Conservation (phyloP, 2,888 invertebrate genomes). For the Idaea dimidiata region DNA sequence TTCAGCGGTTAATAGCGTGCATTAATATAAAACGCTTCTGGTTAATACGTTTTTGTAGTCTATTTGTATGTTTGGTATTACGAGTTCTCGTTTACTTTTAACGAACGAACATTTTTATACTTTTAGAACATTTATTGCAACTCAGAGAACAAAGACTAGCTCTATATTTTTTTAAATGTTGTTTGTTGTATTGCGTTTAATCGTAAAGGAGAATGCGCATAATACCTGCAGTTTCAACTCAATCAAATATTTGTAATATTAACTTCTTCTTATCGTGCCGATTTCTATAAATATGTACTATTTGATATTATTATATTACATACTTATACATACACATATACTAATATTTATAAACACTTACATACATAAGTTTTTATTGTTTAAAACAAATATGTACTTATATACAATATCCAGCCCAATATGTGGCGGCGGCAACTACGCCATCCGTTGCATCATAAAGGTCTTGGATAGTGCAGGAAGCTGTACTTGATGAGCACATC, state of each 20-base stretch:
- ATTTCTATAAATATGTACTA: no score
- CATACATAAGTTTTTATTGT: no score
- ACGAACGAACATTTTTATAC: neutral
- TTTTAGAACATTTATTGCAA: constrained; percentile 3
- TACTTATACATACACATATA: no score
- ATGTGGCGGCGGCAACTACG: no score
- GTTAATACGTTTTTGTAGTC: constrained; percentile 31
- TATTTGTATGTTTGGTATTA: constrained; percentile 17
- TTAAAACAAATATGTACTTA: no score
- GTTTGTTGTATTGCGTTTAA: neutral
- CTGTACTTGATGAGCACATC: no score
- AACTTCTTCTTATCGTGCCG: no score
- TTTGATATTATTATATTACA: no score
- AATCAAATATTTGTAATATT: neutral
- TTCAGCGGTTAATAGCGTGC: constrained; percentile 56
- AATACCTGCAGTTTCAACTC: neutral
- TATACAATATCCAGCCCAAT: no score
- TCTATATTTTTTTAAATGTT: neutral
- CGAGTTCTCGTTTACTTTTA: neutral
- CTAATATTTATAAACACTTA: no score
- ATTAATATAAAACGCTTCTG: constrained; percentile 59
- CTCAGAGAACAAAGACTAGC: neutral
- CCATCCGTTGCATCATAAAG: no score
- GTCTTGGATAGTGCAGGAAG: no score
- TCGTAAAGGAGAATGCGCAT: neutral